phyloP scores from a whole-genome alignment of 1,140 invertebrate species.

The Drosophila varians region DNA sequence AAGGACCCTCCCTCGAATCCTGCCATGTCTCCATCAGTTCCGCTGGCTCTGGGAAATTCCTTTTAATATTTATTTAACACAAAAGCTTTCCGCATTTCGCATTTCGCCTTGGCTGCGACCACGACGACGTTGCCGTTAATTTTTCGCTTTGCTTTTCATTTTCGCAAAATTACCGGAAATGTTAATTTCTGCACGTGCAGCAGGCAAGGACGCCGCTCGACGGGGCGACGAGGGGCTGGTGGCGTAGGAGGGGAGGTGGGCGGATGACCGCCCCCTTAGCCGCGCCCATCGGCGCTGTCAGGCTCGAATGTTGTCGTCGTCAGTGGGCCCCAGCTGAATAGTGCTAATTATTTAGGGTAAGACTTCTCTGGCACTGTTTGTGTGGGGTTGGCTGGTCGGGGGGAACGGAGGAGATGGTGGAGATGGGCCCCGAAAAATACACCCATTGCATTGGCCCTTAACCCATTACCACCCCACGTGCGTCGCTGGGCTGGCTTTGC shows the following conservation, averaged over 20 bases:
- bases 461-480: slow-evolving; percentile 66
- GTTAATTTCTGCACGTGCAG: slow-evolving; percentile 82
- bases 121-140: slow-evolving; percentile 68
- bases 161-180: slow-evolving; percentile 83
- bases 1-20: not conserved
- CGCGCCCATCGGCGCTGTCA: slow-evolving; percentile 41
- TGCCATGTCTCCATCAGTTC: slow-evolving; percentile 24
- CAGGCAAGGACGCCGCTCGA: slow-evolving; percentile 31
- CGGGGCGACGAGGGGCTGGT: slow-evolving; percentile 5
- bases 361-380: slow-evolving; percentile 53
- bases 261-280: slow-evolving; percentile 56
- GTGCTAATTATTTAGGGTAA: slow-evolving; percentile 82
- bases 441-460: slow-evolving; percentile 70
- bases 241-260: slow-evolving; percentile 18
- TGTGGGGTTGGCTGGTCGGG: not conserved
- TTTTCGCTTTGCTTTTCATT: slow-evolving; percentile 82
- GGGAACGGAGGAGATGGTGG: not conserved
- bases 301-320: slow-evolving; percentile 24
- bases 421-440: slow-evolving; percentile 59
- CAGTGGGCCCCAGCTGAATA: slow-evolving; percentile 75
- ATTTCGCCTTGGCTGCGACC: slow-evolving; percentile 42
- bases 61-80: slow-evolving; percentile 82
- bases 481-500: slow-evolving; percentile 38
- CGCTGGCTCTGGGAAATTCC: slow-evolving; percentile 64
- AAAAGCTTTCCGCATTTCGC: slow-evolving; percentile 80